Evolutionary conservation across 2,888 invertebrate genomes (phyloP).

Genomic region (Actias luna): DNA sequence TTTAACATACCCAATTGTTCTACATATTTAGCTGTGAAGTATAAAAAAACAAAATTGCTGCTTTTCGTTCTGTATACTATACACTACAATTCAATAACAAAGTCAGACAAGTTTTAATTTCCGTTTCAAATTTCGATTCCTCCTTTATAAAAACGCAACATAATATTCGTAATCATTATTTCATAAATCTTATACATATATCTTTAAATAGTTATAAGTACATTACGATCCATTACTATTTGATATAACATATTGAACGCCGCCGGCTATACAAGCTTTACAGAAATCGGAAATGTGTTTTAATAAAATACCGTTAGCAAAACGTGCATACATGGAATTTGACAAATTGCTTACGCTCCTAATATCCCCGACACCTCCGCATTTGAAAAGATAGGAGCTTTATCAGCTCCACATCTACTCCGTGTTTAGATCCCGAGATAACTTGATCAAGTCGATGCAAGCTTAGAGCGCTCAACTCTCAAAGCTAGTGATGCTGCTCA

Average conservation of each 20-base stretch:
- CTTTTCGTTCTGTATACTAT: too few relatives aligned
- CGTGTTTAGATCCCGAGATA: slow-evolving; percentile 72
- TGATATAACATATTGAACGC: slow-evolving; percentile 37
- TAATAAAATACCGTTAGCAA: slow-evolving; percentile 63
- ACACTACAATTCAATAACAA: neutral
- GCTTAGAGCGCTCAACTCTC: slow-evolving; percentile 25
- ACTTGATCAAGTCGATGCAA: slow-evolving; percentile 66
- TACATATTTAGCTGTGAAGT: slow-evolving; percentile 20
- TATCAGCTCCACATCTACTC: slow-evolving; percentile 68
- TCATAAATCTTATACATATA: neutral
- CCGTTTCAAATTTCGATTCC: neutral
- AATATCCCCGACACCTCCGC: slow-evolving; percentile 75
- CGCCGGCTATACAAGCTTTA: slow-evolving; percentile 39
- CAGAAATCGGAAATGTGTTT: slow-evolving; percentile 42
- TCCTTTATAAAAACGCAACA: neutral
- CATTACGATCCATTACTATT: slow-evolving; percentile 26
- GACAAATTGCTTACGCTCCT: slow-evolving; percentile 80
- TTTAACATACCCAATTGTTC: too few relatives aligned
- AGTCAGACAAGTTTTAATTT: neutral
- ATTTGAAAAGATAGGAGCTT: slow-evolving; percentile 58
- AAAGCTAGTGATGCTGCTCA: slow-evolving; percentile 18
- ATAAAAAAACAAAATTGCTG: too few relatives aligned
- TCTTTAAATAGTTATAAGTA: slow-evolving; percentile 12
- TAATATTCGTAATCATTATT: slow-evolving; percentile 1
- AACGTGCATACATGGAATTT: slow-evolving; percentile 66